Evolutionary conservation across 1,140 invertebrate species (phyloP).

Genomic region (Pomphorhynchus laevis): DNA sequence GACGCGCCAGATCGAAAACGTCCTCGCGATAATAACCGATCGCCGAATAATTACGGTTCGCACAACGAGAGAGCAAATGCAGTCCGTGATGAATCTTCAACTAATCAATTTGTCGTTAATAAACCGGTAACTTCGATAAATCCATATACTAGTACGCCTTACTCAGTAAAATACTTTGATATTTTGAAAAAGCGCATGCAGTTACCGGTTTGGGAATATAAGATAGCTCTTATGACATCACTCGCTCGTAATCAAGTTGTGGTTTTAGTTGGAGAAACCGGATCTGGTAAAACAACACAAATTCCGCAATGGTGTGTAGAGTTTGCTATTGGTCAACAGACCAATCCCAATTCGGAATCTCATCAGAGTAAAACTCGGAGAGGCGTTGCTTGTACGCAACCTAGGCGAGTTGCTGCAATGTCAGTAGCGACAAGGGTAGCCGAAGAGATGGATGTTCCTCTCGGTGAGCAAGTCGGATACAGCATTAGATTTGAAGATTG

Average conservation of each 20-base stretch:
- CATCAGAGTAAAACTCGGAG: constrained; percentile 26
- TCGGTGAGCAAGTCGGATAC: constrained; percentile 92
- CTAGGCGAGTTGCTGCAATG: constrained; percentile 85
- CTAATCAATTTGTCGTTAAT: too few species aligned
- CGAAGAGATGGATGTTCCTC: constrained; percentile 84
- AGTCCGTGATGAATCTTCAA: too few species aligned
- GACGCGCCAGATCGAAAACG: too few species aligned
- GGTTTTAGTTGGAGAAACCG: constrained; percentile 70
- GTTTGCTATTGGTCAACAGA: constrained; percentile 26
- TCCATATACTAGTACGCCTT: constrained; percentile 12
- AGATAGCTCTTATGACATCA: constrained; percentile 62
- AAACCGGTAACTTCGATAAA: too few species aligned
- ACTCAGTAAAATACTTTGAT: constrained; percentile 19
- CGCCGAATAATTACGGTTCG: too few species aligned
- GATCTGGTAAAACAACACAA: constrained; percentile 14
- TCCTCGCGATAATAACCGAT: too few species aligned
- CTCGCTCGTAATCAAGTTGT: constrained; percentile 54
- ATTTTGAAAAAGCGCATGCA: constrained; percentile 41
- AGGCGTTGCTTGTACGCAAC: constrained; percentile 81
- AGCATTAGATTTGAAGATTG: constrained; percentile 98
- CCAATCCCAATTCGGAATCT: constrained; percentile 17
- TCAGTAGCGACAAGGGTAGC: constrained; percentile 82
- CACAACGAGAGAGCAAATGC: too few species aligned
- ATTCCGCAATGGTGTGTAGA: constrained; percentile 53
- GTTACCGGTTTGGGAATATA: constrained; percentile 85